These are phyloP conservation scores for Celastrina argiolus DNA, from an alignment of 2,888 invertebrate species.

Conservation along the genomic window DNA sequence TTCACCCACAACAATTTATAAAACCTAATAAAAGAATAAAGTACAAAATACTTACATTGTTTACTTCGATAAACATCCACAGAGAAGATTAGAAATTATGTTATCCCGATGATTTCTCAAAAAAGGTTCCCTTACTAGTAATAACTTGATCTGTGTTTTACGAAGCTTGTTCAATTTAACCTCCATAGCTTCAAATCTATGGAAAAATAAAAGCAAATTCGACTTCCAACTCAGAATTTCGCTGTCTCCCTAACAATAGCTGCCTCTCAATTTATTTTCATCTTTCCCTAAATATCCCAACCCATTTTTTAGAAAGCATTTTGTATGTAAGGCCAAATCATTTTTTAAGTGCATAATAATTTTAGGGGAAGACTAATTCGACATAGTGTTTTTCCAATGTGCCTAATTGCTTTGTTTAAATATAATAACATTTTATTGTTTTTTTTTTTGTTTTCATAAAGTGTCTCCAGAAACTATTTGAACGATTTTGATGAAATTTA, in stretches of 20 bases:
- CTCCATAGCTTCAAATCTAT: neutral
- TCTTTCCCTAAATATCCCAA: neutral
- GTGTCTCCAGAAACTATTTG: too few species aligned
- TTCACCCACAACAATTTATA: neutral
- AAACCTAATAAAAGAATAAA: too few species aligned
- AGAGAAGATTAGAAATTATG: neutral
- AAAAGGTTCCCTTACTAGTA: neutral
- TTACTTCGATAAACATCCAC: too few species aligned
- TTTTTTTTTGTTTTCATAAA: too few species aligned
- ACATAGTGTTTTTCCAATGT: too few species aligned
- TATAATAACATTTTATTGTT: too few species aligned
- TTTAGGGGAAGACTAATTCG: too few species aligned
- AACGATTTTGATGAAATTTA: too few species aligned
- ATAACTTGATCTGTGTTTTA: neutral
- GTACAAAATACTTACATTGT: too few species aligned
- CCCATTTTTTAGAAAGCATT: too few species aligned
- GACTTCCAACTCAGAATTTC: neutral
- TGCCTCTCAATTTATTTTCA: neutral
- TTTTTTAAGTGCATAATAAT: neutral
- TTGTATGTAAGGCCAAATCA: too few species aligned
- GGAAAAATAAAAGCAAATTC: neutral
- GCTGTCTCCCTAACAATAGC: conserved; percentile 5
- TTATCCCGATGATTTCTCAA: neutral
- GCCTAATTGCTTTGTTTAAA: too few species aligned
- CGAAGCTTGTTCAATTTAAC: neutral